A percentile compares a stretch with the other conserved stretches of the same genome.
phyloP scores from a whole-genome alignment of 2,888 invertebrate genomes.

The Baronia brevicornis region DNA sequence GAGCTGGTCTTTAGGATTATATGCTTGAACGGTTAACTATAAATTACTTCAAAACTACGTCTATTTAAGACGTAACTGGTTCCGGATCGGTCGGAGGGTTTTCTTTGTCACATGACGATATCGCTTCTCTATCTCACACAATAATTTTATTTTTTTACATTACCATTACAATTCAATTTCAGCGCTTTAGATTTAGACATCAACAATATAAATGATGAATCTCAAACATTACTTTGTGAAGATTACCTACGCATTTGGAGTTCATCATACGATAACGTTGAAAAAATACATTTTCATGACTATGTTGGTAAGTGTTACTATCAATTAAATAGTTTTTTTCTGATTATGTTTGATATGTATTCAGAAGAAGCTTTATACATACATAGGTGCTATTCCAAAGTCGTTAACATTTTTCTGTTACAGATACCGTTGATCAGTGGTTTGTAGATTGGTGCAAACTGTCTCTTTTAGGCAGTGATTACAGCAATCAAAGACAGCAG shows the following conservation, averaged over 20 bases:
- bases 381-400: too few relatives aligned
- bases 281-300: slow-evolving; percentile 40
- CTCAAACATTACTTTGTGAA: slow-evolving; percentile 40
- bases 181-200: slow-evolving; percentile 53
- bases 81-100: too few relatives aligned
- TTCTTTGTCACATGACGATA: too few relatives aligned
- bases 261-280: slow-evolving; percentile 26
- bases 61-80: too few relatives aligned
- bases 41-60: too few relatives aligned
- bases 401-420: slow-evolving; percentile 22
- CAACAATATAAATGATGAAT: slow-evolving; percentile 33
- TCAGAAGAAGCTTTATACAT: too few relatives aligned
- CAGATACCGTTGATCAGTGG: slow-evolving; percentile 55
- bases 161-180: too few relatives aligned
- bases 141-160: too few relatives aligned
- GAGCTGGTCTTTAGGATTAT: too few relatives aligned
- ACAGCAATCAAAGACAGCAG: slow-evolving; percentile 28
- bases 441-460: slow-evolving; percentile 48
- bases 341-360: slow-evolving; percentile 1
- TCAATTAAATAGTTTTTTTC: slow-evolving; percentile 1
- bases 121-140: too few relatives aligned
- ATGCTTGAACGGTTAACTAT: too few relatives aligned
- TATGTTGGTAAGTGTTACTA: slow-evolving; percentile 40
- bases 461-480: slow-evolving; percentile 33
- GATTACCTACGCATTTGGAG: slow-evolving; percentile 48